Conservation (phyloP, 2,113 vertebrate species). For the Serinus canaria region DNA sequence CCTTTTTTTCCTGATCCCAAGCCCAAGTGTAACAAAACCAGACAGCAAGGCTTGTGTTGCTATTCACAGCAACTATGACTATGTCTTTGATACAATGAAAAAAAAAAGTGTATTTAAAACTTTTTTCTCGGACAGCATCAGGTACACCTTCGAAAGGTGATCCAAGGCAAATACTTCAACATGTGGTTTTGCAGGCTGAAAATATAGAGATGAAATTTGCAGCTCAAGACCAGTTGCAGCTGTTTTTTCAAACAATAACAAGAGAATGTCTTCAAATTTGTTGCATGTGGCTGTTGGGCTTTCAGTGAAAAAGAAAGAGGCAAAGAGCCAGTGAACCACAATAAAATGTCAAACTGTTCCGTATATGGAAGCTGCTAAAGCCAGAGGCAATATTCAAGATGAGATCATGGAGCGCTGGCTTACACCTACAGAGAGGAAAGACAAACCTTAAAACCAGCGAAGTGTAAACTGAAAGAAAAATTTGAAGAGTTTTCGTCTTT, state of each 20-base stretch:
- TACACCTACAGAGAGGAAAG: not conserved
- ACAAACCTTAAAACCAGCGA: not conserved
- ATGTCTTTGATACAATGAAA: not conserved
- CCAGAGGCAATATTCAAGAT: constrained; percentile 37
- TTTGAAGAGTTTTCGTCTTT: not conserved
- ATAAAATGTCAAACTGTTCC: constrained; percentile 60
- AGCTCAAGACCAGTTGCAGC: not conserved
- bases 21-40: not conserved
- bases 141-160: not conserved
- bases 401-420: not conserved
- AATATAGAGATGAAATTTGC: not conserved
- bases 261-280: constrained; percentile 5
- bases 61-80: not conserved
- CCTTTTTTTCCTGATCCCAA: not conserved
- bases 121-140: not conserved
- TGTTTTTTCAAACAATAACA: constrained; percentile 37
- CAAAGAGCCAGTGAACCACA: constrained; percentile 19
- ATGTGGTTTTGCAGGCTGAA: not conserved
- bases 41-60: not conserved
- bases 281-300: constrained; percentile 12
- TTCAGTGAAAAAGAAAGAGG: constrained; percentile 3
- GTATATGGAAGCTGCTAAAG: constrained; percentile 47
- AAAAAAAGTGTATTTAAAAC: not conserved
- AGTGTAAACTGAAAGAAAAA: not conserved
- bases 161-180: not conserved